These are phyloP conservation scores for Hemicordylus capensis DNA, from an alignment of 2,113 vertebrate genomes.

Conservation along the genomic window DNA sequence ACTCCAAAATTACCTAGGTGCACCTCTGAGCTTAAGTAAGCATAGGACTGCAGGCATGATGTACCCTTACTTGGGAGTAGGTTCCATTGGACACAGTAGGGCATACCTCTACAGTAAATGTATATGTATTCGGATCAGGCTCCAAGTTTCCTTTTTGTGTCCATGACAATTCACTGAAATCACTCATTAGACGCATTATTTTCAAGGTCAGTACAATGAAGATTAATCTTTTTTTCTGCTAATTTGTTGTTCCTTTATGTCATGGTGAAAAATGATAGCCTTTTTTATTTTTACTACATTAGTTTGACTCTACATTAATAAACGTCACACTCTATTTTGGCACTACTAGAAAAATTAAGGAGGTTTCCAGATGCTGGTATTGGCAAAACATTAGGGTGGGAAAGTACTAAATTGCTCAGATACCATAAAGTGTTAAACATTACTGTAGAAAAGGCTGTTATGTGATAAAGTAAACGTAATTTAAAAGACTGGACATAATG, in stretches of 20 bases:
- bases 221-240: neutral
- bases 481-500: neutral
- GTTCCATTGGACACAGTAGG: neutral
- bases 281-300: neutral
- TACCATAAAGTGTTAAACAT: neutral
- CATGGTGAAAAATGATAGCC: neutral
- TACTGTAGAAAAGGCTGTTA: neutral
- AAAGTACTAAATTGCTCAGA: neutral
- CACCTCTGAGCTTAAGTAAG: too few relatives aligned
- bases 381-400: constrained; percentile 22
- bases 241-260: neutral
- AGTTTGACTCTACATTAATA: neutral
- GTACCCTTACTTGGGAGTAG: neutral
- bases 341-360: neutral
- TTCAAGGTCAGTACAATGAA: neutral
- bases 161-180: neutral
- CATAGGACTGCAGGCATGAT: neutral
- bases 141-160: neutral
- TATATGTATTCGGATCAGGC: too few relatives aligned
- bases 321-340: neutral
- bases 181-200: neutral
- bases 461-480: neutral
- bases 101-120: neutral
- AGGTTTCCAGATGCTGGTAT: neutral
- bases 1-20: too few relatives aligned